Conservation (phyloP, 2,888 invertebrate species). For the Pammene fasciana region DNA sequence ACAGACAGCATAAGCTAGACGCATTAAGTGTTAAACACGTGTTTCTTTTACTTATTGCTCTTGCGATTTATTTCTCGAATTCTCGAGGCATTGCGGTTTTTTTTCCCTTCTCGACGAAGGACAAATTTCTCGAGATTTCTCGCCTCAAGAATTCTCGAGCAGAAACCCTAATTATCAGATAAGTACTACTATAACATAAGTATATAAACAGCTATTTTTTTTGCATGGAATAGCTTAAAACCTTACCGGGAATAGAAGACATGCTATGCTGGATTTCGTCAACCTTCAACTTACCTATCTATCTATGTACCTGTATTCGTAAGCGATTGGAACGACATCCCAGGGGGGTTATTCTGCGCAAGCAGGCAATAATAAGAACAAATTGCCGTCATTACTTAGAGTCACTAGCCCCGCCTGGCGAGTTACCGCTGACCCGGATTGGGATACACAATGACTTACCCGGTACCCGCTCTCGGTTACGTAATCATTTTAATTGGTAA, state of each 20-base stretch:
- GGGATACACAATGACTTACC: conserved; percentile 24
- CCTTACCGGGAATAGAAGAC: neutral
- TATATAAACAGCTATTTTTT: too few species aligned
- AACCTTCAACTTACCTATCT: neutral
- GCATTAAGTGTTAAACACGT: too few species aligned
- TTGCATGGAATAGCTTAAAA: too few species aligned
- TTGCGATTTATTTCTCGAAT: too few species aligned
- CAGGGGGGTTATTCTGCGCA: conserved; percentile 24
- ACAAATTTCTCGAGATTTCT: too few species aligned
- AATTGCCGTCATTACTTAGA: conserved; percentile 41
- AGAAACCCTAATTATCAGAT: too few species aligned
- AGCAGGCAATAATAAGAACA: conserved; percentile 41
- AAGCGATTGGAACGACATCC: conserved; percentile 4
- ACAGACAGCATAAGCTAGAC: too few species aligned
- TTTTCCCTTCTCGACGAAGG: too few species aligned
- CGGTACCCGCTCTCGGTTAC: neutral
- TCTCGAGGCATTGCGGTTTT: too few species aligned
- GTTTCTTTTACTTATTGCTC: too few species aligned
- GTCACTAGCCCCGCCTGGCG: conserved; percentile 29
- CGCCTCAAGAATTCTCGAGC: too few species aligned
- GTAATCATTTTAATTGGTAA: conserved; percentile 15
- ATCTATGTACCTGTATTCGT: neutral
- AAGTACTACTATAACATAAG: too few species aligned
- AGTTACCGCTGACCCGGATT: conserved; percentile 27
- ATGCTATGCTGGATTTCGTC: neutral